Conservation (phyloP, 2,888 invertebrate genomes). For the Ichneumoninae sp. region DNA sequence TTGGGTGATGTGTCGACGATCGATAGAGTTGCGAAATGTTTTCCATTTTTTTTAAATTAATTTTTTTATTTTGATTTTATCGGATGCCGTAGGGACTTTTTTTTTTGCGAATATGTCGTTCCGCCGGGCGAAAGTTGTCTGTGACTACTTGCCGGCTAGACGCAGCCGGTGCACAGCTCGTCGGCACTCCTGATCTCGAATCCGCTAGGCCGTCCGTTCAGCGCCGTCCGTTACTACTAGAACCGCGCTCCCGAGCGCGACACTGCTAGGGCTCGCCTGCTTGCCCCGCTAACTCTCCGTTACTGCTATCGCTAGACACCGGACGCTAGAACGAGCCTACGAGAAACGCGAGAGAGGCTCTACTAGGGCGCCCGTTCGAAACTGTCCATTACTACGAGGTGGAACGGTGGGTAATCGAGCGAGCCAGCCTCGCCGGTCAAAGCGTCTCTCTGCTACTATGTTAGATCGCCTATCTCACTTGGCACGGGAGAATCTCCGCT, state of each 20-base stretch:
- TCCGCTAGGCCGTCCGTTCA: constrained; percentile 43
- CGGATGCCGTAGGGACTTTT: background rate
- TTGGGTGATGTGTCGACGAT: background rate
- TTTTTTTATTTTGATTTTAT: background rate
- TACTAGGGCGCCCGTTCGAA: constrained; percentile 36
- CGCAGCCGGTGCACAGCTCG: constrained; percentile 14
- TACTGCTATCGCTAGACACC: constrained; percentile 59
- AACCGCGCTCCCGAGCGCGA: constrained; percentile 34
- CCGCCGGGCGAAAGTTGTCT: constrained; percentile 61
- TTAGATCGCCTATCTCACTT: background rate
- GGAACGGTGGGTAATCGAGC: constrained; percentile 26
- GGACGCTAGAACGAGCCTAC: constrained; percentile 30
- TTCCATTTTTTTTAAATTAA: background rate
- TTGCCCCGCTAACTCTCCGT: constrained; percentile 49
- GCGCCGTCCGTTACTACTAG: constrained; percentile 59
- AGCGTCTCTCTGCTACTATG: constrained; percentile 8
- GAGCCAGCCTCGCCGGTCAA: constrained; percentile 12
- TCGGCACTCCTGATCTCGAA: constrained; percentile 6
- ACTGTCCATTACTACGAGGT: constrained; percentile 50
- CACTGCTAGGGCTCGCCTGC: constrained; percentile 33
- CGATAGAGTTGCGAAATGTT: background rate
- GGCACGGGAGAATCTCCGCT: background rate
- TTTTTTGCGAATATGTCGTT: background rate
- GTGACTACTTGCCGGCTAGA: constrained; percentile 59
- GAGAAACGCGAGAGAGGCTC: constrained; percentile 23